Evolutionary conservation across 2,797 vertebrate species (phyloP).

Genomic region (Rhynchotus rufescens): DNA sequence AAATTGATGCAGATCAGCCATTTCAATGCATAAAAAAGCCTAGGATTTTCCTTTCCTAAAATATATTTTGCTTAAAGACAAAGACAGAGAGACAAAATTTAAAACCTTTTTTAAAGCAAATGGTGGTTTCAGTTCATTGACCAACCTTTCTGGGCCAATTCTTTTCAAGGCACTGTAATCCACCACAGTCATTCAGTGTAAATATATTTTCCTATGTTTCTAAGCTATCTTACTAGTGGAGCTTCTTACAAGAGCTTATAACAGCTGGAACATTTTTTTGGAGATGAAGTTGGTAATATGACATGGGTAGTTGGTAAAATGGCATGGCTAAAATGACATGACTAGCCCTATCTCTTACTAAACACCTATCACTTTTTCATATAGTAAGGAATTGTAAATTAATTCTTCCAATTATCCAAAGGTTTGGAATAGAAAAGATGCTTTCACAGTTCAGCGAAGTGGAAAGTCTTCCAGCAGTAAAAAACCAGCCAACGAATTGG

Average conservation of each 20-base stretch:
- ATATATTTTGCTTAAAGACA: neutral
- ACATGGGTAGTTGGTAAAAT: neutral
- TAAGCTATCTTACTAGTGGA: neutral
- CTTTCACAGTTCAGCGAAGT: conserved; percentile 67
- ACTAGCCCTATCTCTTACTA: neutral
- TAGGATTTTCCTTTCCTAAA: neutral
- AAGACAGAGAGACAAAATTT: neutral
- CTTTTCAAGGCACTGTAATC: neutral
- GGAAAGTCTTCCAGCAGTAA: conserved; percentile 64
- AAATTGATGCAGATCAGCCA: neutral
- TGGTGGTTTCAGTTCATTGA: neutral
- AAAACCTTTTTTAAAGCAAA: neutral
- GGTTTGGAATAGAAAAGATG: conserved; percentile 21
- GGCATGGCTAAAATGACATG: neutral
- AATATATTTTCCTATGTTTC: neutral
- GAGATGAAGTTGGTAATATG: conserved; percentile 24
- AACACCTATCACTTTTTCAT: neutral
- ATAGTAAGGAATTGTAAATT: conserved; percentile 47
- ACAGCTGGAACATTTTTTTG: conserved; percentile 23
- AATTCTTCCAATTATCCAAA: conserved; percentile 32
- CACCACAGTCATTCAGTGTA: neutral
- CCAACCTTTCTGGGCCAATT: neutral
- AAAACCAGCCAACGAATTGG: conserved; percentile 60
- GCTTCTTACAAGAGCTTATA: neutral
- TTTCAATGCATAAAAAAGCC: neutral